A percentile compares a stretch with the other conserved stretches of the same genome.
Evolutionary conservation across 2,797 vertebrate species (phyloP).

Genomic region (Acridotheres tristis): DNA sequence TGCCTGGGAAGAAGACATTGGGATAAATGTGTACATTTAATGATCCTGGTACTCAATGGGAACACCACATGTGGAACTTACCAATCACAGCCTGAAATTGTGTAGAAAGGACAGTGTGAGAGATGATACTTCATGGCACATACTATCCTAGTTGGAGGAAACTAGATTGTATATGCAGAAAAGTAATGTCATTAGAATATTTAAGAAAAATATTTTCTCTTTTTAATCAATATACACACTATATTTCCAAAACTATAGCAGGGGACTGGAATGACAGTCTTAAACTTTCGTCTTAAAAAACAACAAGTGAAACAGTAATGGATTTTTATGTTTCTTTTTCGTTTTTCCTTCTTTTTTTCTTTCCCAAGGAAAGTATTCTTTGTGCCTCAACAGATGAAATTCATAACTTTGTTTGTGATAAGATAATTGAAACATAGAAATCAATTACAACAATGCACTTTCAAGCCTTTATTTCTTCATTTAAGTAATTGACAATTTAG

Average conservation of each 20-base stretch:
- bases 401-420: constrained; percentile 72
- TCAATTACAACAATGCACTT: constrained; percentile 74
- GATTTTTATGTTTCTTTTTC: background rate
- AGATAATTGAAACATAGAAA: constrained; percentile 76
- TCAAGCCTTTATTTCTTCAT: constrained; percentile 69
- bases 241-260: background rate
- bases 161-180: background rate
- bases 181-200: background rate
- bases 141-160: background rate
- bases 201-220: background rate
- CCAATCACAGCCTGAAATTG: background rate
- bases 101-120: background rate
- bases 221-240: background rate
- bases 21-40: background rate
- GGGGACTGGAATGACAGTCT: background rate
- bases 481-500: constrained; percentile 72
- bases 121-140: background rate
- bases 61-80: background rate
- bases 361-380: constrained; percentile 70
- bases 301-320: background rate
- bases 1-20: background rate
- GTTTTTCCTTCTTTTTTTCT: background rate
- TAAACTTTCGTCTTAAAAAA: background rate
- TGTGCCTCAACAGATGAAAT: constrained; percentile 67
- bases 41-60: background rate